Evolutionary conservation across 2,888 invertebrate genomes (phyloP).

Genomic region (Cheilosia pagana): DNA sequence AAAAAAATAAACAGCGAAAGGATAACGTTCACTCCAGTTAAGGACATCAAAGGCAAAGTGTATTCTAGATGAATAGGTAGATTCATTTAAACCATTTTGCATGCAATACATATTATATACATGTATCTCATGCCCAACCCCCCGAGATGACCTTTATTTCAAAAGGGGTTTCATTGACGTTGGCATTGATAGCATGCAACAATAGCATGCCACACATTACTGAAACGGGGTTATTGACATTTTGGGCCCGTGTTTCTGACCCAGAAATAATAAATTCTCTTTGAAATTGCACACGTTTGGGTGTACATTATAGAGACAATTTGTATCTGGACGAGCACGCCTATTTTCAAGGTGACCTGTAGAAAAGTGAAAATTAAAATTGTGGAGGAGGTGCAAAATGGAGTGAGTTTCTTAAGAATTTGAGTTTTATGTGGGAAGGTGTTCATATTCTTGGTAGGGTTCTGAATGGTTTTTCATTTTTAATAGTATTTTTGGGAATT

Average conservation of each 20-base stretch:
- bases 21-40: slow-evolving; percentile 43
- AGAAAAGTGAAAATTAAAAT: background rate
- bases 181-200: slow-evolving; percentile 24
- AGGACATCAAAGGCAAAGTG: slow-evolving; percentile 65
- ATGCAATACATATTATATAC: slow-evolving; percentile 21
- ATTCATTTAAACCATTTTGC: slow-evolving; percentile 31
- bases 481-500: too few relatives aligned
- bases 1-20: background rate
- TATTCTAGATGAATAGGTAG: slow-evolving; percentile 48
- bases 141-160: slow-evolving; percentile 50
- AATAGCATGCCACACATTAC: slow-evolving; percentile 15
- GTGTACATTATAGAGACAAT: background rate
- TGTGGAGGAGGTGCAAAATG: too few relatives aligned
- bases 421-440: too few relatives aligned
- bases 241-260: slow-evolving; percentile 34
- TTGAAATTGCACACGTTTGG: slow-evolving; percentile 34
- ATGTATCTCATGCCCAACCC: background rate
- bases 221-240: slow-evolving; percentile 57
- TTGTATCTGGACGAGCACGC: too few relatives aligned
- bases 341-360: slow-evolving; percentile 11
- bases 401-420: too few relatives aligned
- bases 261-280: slow-evolving; percentile 52
- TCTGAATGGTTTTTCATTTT: too few relatives aligned
- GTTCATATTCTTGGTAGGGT: too few relatives aligned
- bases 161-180: slow-evolving; percentile 22